Base-by-base conservation (phyloP, 37 sponge, comb jelly and placozoan genomes). In the Eunapius fragilis region DNA sequence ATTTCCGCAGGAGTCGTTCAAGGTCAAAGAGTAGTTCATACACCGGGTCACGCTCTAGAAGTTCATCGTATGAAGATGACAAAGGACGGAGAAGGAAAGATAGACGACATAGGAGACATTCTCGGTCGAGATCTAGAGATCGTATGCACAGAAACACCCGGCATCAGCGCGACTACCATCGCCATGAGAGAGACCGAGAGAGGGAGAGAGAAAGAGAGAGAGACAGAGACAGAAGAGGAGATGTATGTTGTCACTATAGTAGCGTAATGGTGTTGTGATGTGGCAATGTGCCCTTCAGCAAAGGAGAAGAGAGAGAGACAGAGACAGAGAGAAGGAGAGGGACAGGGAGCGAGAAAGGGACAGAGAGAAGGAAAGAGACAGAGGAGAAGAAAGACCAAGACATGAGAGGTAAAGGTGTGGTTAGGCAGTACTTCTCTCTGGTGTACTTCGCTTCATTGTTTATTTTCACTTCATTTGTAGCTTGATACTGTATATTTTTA, bases 191-290 rank as follows among this genome's bases (percentile, higher is more conserved):
- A 80, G 94, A 94, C 32, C 78, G 94, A 10, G 90, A 89, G 1
- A 84, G 85, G 71, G 90, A 89, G 41, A 84, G 87, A 76, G 92
- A 94, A 24, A 82, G 95, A 76, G 87, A 91, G 33, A 87, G 87
- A 45, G 91, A 87, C 6, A 74, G 90, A 12, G 77, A 75, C 23
- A 36, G 70, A 68, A 28, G 31, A 32, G 71, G 70, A 31, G 70
- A 38, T 31, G 30, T 37, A 47, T 37, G 24, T 78, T 78, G 0
- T 48, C 17, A 25, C 48, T 41, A 45, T 19, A 17, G 22, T 19
- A 58, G 6, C 14, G 7, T 19, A 58, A 17, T 2, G 13, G 72
- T 26, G 26, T 9, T 10, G 11, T 26, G 30, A 9, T 71, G 72
- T 12, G 11, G 7, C 26, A 6, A n/a, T n/a, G 26, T 34, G 2